Conservation (phyloP, 2,888 invertebrate species). For the Globia sparganii region DNA sequence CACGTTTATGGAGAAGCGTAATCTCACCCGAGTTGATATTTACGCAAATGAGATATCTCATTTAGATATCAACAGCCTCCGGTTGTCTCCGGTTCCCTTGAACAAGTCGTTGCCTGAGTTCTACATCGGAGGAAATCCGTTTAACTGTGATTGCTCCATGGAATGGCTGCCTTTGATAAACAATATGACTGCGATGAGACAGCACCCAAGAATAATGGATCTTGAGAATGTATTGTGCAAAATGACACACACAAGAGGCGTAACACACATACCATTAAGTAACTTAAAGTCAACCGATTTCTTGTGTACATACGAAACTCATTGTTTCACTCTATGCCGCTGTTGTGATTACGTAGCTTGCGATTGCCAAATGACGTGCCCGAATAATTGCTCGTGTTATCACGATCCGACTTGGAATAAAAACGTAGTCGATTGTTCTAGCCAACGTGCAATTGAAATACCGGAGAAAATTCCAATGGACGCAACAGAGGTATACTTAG, state of each 20-base stretch:
- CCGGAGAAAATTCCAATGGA: constrained; percentile 98
- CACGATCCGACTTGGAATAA: constrained; percentile 98
- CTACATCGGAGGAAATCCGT: constrained; percentile 97
- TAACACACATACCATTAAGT: constrained; percentile 93
- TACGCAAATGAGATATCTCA: constrained; percentile 96
- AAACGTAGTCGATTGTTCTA: constrained; percentile 97
- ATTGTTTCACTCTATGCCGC: constrained; percentile 98
- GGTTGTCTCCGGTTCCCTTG: constrained; percentile 93
- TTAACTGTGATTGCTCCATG: constrained; percentile 98
- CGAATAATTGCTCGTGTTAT: constrained; percentile 97
- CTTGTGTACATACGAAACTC: constrained; percentile 96
- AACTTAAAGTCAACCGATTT: constrained; percentile 95
- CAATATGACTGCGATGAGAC: constrained; percentile 95
- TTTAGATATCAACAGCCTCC: constrained; percentile 95
- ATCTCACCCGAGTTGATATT: constrained; percentile 96
- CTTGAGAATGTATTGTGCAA: constrained; percentile 96
- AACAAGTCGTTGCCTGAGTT: constrained; percentile 96
- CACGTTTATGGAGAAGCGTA: constrained; percentile 96
- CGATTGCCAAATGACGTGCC: constrained; percentile 99
- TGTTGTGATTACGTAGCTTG: constrained; percentile 99
- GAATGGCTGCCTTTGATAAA: constrained; percentile 98
- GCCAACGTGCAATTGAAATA: constrained; percentile 93
- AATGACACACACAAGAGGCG: constrained; percentile 95
- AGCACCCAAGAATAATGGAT: constrained; percentile 97
- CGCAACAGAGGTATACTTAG: constrained; percentile 97